Conservation (phyloP, 2,797 vertebrate species). For the Pseudomugil tenellus region DNA sequence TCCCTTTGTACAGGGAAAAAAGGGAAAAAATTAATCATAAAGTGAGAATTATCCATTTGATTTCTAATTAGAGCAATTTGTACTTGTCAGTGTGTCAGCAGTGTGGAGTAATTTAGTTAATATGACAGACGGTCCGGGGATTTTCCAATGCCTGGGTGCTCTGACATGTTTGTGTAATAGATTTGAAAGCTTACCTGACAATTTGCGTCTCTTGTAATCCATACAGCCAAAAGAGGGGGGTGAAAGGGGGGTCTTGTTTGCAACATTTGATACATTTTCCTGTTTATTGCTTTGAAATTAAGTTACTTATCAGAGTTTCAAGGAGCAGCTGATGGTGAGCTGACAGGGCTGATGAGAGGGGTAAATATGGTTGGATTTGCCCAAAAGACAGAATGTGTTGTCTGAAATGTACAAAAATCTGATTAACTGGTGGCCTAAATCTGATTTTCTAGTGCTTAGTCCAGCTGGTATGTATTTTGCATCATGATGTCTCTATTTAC, state of each 20-base stretch:
- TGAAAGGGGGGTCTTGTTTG: background rate
- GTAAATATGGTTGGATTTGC: slow-evolving; percentile 28
- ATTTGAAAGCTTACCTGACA: slow-evolving; percentile 51
- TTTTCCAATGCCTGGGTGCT: slow-evolving; percentile 52
- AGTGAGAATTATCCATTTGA: slow-evolving; percentile 15
- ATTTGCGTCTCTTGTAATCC: slow-evolving; percentile 28
- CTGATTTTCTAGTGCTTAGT: slow-evolving; percentile 43
- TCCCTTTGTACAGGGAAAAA: slow-evolving; percentile 11
- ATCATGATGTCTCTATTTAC: slow-evolving; percentile 5
- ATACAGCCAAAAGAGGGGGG: background rate
- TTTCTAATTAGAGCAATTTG: slow-evolving; percentile 53
- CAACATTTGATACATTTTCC: slow-evolving; percentile 16
- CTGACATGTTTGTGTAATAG: slow-evolving; percentile 18
- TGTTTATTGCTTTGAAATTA: background rate
- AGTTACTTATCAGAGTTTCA: background rate
- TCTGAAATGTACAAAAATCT: slow-evolving; percentile 11
- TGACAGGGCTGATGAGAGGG: slow-evolving; percentile 11
- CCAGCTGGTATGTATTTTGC: slow-evolving; percentile 12
- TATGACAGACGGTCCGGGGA: slow-evolving; percentile 36
- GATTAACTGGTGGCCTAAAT: slow-evolving; percentile 41
- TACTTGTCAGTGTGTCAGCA: slow-evolving; percentile 42
- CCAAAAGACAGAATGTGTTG: slow-evolving; percentile 18
- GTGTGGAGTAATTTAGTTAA: slow-evolving; percentile 39
- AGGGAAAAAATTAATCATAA: background rate
- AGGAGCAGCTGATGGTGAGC: background rate